Conservation (phyloP, 2,113 vertebrate genomes). For the Semnornis frantzii region DNA sequence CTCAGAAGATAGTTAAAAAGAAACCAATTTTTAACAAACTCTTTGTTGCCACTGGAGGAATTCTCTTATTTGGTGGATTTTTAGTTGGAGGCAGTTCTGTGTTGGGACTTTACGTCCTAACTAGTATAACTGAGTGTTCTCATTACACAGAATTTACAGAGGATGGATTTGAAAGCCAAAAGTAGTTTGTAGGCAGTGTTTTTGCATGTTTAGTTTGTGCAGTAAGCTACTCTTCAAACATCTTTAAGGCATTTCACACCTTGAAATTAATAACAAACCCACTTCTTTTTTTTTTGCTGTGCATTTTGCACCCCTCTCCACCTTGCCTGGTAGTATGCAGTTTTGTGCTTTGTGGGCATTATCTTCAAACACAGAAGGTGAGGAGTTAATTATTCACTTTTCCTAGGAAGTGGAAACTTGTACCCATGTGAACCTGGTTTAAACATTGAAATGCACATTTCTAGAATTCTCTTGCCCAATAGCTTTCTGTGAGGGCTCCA, state of each 20-base stretch:
- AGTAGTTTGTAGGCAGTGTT: background rate
- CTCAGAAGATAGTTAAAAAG: background rate
- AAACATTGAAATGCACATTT: conserved; percentile 30
- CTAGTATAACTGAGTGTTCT: background rate
- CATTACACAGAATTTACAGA: background rate
- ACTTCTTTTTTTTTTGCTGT: background rate
- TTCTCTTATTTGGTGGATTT: background rate
- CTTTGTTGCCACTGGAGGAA: background rate
- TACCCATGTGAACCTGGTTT: conserved; percentile 8
- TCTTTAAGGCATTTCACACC: background rate
- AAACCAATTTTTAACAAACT: background rate
- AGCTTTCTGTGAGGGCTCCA: background rate
- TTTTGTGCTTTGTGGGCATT: background rate
- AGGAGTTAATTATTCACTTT: conserved; percentile 49
- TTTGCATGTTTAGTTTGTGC: background rate
- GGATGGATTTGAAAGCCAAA: background rate
- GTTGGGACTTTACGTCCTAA: background rate
- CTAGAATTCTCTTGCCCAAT: background rate
- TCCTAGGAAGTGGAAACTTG: background rate
- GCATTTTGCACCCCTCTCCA: background rate
- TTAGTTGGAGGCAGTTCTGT: background rate
- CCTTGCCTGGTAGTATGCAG: background rate
- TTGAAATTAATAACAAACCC: background rate
- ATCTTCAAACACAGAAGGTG: background rate
- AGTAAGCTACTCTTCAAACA: background rate